A percentile compares a stretch with the other conserved stretches of the same genome.
Conservation (phyloP, 2,888 invertebrate genomes). For the Rosalia funebris region DNA sequence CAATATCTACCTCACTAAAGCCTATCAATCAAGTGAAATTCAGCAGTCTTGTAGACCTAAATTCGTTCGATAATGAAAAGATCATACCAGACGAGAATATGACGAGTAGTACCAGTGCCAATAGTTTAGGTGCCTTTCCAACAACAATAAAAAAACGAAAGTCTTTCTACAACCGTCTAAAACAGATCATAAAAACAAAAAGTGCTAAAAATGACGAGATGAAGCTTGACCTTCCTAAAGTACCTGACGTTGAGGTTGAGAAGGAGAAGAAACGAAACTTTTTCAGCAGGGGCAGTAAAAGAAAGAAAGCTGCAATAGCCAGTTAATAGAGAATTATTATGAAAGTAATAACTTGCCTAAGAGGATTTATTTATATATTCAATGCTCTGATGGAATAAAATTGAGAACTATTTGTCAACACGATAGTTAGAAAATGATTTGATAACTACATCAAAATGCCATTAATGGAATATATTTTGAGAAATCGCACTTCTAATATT, state of each 20-base stretch:
- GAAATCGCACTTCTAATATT: no score
- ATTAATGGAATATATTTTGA: no score
- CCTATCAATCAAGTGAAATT: conserved; percentile 50
- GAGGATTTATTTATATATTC: not conserved
- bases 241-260: conserved; percentile 2
- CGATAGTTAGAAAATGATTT: no score
- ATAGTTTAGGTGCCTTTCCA: conserved; percentile 39
- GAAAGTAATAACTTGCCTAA: not conserved
- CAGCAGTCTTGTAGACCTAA: conserved; percentile 48
- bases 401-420: no score
- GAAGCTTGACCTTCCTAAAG: conserved; percentile 3
- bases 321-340: not conserved
- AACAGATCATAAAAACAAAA: conserved; percentile 9
- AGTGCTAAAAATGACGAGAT: conserved; percentile 7
- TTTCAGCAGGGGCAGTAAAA: conserved; percentile 7
- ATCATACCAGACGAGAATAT: conserved; percentile 40
- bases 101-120: conserved; percentile 46
- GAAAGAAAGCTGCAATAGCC: conserved; percentile 7
- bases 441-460: no score
- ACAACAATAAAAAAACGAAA: conserved; percentile 39
- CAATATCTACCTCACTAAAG: conserved; percentile 27
- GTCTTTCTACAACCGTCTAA: conserved; percentile 32
- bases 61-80: conserved; percentile 39
- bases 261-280: conserved; percentile 10
- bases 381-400: no score